Evolutionary conservation across 2,113 vertebrate species (phyloP).

Genomic region (Rhinogobius similis): DNA sequence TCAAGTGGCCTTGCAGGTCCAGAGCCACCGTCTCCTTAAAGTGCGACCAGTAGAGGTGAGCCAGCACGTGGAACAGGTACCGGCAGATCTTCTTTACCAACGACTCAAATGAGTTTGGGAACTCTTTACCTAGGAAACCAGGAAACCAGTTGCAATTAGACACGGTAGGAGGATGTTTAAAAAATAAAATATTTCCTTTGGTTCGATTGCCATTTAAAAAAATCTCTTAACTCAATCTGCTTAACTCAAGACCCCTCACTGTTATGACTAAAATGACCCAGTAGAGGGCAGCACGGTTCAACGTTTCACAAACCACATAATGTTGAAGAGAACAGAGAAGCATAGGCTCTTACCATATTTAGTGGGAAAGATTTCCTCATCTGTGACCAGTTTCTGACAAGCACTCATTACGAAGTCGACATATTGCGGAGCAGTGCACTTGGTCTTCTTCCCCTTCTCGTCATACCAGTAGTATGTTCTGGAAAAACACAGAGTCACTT

Average conservation of each 20-base stretch:
- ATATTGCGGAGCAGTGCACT: constrained; percentile 98
- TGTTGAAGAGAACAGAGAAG: neutral
- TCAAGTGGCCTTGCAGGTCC: constrained; percentile 97
- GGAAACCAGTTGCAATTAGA: neutral
- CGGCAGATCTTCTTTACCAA: constrained; percentile 98
- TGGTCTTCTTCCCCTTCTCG: constrained; percentile 96
- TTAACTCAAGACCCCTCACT: neutral
- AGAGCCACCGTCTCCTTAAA: constrained; percentile 97
- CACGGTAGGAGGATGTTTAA: too few relatives aligned
- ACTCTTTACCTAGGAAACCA: constrained; percentile 87
- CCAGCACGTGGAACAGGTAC: constrained; percentile 95
- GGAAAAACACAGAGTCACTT: constrained; percentile 8
- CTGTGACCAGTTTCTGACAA: constrained; percentile 97
- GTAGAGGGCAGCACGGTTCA: constrained; percentile 49
- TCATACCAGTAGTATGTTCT: constrained; percentile 99
- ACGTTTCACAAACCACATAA: neutral
- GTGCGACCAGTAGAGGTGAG: constrained; percentile 98
- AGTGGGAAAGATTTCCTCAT: constrained; percentile 97
- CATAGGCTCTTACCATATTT: constrained; percentile 87
- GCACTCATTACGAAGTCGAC: constrained; percentile 99
- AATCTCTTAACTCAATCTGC: neutral
- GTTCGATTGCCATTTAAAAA: neutral
- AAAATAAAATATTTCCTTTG: neutral
- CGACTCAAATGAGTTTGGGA: constrained; percentile 95
- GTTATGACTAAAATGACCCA: constrained; percentile 10